These are phyloP conservation scores for Ectemnius continuus DNA, from an alignment of 2,888 invertebrate species.

Conservation along the genomic window DNA sequence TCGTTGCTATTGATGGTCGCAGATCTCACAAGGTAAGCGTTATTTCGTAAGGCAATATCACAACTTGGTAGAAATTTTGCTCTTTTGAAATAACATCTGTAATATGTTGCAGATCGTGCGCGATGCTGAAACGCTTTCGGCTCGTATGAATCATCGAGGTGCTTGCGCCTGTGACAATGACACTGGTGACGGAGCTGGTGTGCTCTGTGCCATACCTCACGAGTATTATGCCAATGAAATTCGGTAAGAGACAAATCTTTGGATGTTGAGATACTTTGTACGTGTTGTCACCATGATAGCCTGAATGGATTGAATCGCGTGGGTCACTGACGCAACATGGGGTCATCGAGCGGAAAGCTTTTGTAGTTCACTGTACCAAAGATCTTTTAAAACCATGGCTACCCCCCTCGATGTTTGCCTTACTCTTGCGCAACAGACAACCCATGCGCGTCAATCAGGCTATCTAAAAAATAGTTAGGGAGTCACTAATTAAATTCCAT, in stretches of 20 bases:
- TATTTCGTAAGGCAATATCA: too few species aligned
- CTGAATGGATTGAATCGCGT: background rate
- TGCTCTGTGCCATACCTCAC: slow-evolving; percentile 97
- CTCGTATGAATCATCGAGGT: slow-evolving; percentile 99
- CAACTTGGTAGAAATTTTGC: too few species aligned
- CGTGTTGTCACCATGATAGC: background rate
- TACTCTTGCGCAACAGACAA: background rate
- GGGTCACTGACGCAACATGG: background rate
- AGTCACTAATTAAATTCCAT: background rate
- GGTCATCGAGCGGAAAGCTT: too few species aligned
- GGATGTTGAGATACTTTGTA: background rate
- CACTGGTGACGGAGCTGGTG: slow-evolving; percentile 99
- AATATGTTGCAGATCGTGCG: slow-evolving; percentile 87
- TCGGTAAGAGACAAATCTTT: slow-evolving; percentile 80
- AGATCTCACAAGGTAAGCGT: slow-evolving; percentile 89
- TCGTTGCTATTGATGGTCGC: slow-evolving; percentile 98
- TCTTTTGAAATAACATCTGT: too few species aligned
- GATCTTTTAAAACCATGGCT: too few species aligned
- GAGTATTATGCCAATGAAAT: slow-evolving; percentile 92
- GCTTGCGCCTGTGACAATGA: slow-evolving; percentile 99
- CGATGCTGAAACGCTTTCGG: slow-evolving; percentile 96
- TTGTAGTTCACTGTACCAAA: too few species aligned
- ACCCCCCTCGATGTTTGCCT: background rate
- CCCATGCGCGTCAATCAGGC: background rate
- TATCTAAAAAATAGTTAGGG: background rate